Base-by-base conservation (phyloP, 2,888 invertebrate genomes). In the Formica aserva region DNA sequence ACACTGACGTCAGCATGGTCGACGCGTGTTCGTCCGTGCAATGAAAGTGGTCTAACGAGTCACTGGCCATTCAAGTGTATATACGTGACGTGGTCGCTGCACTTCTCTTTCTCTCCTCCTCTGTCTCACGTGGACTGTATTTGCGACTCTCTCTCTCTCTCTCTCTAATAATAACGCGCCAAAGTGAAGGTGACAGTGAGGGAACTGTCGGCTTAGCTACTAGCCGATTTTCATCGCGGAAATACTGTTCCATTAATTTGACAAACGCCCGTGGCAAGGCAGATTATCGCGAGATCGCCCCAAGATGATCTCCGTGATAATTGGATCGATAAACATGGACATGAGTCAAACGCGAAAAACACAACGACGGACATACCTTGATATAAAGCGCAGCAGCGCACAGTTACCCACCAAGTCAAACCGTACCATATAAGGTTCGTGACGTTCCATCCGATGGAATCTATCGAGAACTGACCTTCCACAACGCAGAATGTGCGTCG, bases 21-120 rank as follows among this genome's bases (percentile, higher is more conserved):
- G 66, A 83, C 75, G 71, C 48, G 65, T 67, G 65, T 81, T 57
- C 57, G 83, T 85, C 76, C 63, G 65, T 57, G 69, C 85, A 88
- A 91, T 88, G 92, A 92, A 92, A 92, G 92, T 90, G 88, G 92
- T 92, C 89, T 87, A 90, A 89, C 91, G 82, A 86, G 91, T 91
- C 88, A 66, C 65, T 82, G 74, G 75, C 77, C 90, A 84, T 88
- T 86, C 87, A 80, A 76, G 89, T 85, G 67, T 69, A 69, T 55
- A 60, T 35, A 45, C n/a, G 35, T 62, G 74, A 62, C 75, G n/a
- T 63, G 29, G 29, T 18, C n/a, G 32, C 71, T 45, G 32, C 45
- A 71, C 32, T 32, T 57, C 29, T 15, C 41, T 69, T 45, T 45
- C 32, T 41, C 74, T 62, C n/a, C 38, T n/a, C 8, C 41, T 22